A percentile compares a stretch with the other conserved stretches of the same genome.
Conservation (phyloP, 2,888 invertebrate genomes). For the Scaptomyza polygonia region DNA sequence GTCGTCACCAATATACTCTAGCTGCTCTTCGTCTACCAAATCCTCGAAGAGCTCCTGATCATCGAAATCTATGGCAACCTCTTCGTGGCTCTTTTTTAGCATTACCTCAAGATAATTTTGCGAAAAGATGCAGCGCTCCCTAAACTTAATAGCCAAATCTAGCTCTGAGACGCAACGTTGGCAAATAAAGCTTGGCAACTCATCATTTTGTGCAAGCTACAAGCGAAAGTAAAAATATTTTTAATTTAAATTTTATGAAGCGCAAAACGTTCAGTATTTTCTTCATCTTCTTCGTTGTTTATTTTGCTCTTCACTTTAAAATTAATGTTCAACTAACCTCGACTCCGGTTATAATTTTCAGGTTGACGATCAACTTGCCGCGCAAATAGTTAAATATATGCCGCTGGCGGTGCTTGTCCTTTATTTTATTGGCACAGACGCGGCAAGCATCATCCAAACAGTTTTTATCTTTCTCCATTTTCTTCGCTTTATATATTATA, state of each 20-base stretch:
- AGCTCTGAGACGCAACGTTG: slow-evolving; percentile 62
- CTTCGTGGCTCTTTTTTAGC: slow-evolving; percentile 16
- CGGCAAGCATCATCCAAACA: slow-evolving; percentile 52
- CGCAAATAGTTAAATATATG: slow-evolving; percentile 53
- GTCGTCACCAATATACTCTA: slow-evolving; percentile 29
- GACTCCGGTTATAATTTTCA: slow-evolving; percentile 64
- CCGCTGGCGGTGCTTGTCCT: slow-evolving; percentile 50
- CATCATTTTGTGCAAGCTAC: slow-evolving; percentile 40
- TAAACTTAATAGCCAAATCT: slow-evolving; percentile 67
- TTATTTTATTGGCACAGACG: slow-evolving; percentile 69
- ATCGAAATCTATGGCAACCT: too few species aligned
- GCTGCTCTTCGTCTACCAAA: slow-evolving; percentile 52
- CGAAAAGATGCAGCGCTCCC: slow-evolving; percentile 69
- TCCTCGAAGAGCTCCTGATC: slow-evolving; percentile 48
- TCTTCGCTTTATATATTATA: neutral
- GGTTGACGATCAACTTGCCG: slow-evolving; percentile 45
- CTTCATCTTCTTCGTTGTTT: neutral
- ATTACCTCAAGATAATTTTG: slow-evolving; percentile 59
- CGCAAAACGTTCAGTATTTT: neutral
- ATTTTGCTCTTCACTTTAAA: neutral
- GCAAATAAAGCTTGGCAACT: slow-evolving; percentile 56
- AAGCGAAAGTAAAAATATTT: neutral
- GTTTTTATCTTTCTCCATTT: slow-evolving; percentile 24
- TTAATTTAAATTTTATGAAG: neutral
- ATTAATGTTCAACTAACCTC: slow-evolving; percentile 32